Evolutionary conservation across 2,797 vertebrate genomes (phyloP).

Genomic region (Xyrichtys novacula): DNA sequence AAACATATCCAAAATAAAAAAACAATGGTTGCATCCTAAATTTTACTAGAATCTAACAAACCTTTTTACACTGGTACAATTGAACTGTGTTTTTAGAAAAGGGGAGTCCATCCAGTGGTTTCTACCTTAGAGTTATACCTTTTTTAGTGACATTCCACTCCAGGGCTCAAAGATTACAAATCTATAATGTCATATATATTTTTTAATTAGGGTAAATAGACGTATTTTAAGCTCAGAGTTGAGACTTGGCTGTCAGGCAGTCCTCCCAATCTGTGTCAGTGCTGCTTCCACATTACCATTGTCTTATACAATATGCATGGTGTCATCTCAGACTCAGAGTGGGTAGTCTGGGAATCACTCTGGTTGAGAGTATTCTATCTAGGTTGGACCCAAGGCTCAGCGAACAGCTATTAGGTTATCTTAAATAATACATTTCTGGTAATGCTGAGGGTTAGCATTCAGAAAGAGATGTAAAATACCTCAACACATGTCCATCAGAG

Average conservation of each 20-base stretch:
- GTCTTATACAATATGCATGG: constrained; percentile 36
- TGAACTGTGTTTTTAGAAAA: too few relatives aligned
- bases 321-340: constrained; percentile 27
- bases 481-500: constrained; percentile 6
- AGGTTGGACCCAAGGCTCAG: constrained; percentile 55
- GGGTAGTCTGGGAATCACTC: constrained; percentile 27
- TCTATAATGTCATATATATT: too few relatives aligned
- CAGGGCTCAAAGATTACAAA: too few relatives aligned
- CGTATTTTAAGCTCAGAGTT: background rate
- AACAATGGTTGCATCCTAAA: too few relatives aligned
- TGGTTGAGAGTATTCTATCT: constrained; percentile 45
- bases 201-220: too few relatives aligned
- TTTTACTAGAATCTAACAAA: too few relatives aligned
- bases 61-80: too few relatives aligned
- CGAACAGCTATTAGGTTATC: constrained; percentile 49
- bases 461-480: constrained; percentile 30
- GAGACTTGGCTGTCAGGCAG: background rate
- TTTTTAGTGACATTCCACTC: too few relatives aligned
- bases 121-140: too few relatives aligned
- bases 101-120: too few relatives aligned
- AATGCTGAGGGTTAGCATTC: constrained; percentile 33
- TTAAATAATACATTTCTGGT: constrained; percentile 66
- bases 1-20: too few relatives aligned
- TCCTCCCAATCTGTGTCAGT: background rate
- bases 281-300: constrained; percentile 13